Percentiles rank a stretch among this genome's conserved stretches.
phyloP scores from a whole-genome alignment of 2,113 vertebrate genomes.

The Lophochroa leadbeateri region DNA sequence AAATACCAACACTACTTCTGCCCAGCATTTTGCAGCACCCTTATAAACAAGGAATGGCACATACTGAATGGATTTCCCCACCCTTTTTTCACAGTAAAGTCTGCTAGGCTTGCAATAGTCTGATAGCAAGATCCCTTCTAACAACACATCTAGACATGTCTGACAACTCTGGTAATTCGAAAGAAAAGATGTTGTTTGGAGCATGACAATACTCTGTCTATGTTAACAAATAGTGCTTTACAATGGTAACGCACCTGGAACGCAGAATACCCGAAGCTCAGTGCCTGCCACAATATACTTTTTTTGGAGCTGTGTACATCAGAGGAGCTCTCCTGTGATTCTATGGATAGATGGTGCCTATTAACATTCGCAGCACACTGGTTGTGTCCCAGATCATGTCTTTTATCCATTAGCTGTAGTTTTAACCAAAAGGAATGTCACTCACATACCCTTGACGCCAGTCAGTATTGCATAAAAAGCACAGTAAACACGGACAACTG shows the following conservation, averaged over 20 bases:
- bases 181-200: not conserved
- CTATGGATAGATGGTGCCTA: rapidly evolving
- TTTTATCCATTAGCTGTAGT: not conserved
- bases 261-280: not conserved
- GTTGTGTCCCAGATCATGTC: rapidly evolving
- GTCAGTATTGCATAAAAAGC: not conserved
- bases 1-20: not conserved
- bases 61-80: not conserved
- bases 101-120: not conserved
- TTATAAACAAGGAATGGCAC: not conserved
- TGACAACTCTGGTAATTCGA: not conserved
- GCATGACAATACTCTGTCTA: not conserved
- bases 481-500: not conserved
- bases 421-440: not conserved
- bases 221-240: not conserved
- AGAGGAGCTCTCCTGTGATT: not conserved
- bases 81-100: not conserved
- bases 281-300: not conserved
- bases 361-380: not conserved
- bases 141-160: not conserved
- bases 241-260: not conserved
- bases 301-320: not conserved
- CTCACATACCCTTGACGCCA: not conserved
- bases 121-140: not conserved
- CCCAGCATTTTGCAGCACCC: not conserved